These are phyloP conservation scores for Galagoides demidoff DNA, from an alignment of 2,797 vertebrate genomes.

Conservation along the genomic window DNA sequence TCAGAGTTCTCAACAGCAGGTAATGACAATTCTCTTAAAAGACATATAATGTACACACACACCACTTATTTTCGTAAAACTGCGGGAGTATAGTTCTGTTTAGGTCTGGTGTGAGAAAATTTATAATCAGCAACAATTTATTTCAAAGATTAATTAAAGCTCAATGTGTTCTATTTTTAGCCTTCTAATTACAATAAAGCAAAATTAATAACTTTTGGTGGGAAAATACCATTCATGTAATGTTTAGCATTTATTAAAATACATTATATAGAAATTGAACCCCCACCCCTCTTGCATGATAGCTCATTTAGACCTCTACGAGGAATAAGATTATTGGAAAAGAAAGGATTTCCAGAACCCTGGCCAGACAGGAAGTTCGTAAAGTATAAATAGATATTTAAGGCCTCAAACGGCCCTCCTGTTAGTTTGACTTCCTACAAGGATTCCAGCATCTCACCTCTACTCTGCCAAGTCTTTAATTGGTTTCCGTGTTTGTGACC, in stretches of 20 bases:
- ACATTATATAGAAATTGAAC: not conserved
- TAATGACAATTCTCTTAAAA: conserved; percentile 70
- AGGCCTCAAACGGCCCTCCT: not conserved
- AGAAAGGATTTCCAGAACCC: not conserved
- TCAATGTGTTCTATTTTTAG: conserved; percentile 56
- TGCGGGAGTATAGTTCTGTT: conserved; percentile 60
- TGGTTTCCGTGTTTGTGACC: conserved; percentile 60
- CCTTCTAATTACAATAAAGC: conserved; percentile 32
- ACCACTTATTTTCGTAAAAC: conserved; percentile 77
- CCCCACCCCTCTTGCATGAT: not conserved
- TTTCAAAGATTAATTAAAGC: conserved; percentile 72
- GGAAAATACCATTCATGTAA: not conserved
- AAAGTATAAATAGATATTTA: not conserved
- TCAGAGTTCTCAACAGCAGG: conserved; percentile 73
- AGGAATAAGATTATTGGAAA: not conserved
- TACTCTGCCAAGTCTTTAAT: not conserved
- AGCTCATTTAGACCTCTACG: not conserved
- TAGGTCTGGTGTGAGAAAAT: conserved; percentile 63
- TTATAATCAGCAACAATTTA: conserved; percentile 78
- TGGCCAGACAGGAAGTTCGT: not conserved
- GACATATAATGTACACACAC: conserved; percentile 69
- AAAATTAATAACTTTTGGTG: conserved; percentile 16
- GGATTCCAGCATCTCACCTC: not conserved
- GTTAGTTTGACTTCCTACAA: not conserved
- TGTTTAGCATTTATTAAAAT: conserved; percentile 48